phyloP scores from a whole-genome alignment of 1,140 invertebrate species.

The Dreissena rostriformis region DNA sequence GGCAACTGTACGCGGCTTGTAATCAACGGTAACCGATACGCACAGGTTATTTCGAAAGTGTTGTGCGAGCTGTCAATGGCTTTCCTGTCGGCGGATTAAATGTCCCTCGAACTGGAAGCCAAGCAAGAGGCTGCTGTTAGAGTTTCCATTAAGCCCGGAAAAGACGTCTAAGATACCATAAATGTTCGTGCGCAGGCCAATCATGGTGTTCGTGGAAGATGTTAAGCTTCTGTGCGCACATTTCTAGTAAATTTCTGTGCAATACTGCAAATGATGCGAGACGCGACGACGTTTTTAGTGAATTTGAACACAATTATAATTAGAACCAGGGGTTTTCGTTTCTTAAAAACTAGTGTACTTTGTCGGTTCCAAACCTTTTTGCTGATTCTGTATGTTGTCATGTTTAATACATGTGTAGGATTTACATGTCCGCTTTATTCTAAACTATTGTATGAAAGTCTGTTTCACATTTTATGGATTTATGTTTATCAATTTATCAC shows the following conservation, averaged over 20 bases:
- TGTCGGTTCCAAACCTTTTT: no score
- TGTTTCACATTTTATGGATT: no score
- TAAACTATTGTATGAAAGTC: no score
- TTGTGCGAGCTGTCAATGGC: slow-evolving; percentile 39
- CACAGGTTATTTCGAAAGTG: slow-evolving; percentile 49
- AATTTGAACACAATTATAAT: no score
- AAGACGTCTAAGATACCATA: slow-evolving; percentile 49
- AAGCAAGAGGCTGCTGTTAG: slow-evolving; percentile 39
- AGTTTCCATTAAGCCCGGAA: slow-evolving; percentile 59
- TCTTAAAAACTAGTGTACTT: no score
- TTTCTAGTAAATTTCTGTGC: neutral
- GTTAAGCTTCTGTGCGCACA: neutral
- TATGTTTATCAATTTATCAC: no score
- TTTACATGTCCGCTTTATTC: no score
- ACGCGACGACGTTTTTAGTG: no score
- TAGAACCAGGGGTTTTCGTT: no score
- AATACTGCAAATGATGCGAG: no score
- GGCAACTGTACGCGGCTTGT: slow-evolving; percentile 9
- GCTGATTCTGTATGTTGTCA: no score
- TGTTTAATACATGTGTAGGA: no score
- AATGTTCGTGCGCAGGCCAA: slow-evolving; percentile 23
- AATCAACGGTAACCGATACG: slow-evolving; percentile 51
- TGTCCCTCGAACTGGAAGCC: slow-evolving; percentile 33
- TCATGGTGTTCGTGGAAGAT: neutral
- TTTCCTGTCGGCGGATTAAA: slow-evolving; percentile 53